These are phyloP conservation scores for Numida meleagris DNA, from an alignment of 2,113 vertebrate species.

Conservation along the genomic window DNA sequence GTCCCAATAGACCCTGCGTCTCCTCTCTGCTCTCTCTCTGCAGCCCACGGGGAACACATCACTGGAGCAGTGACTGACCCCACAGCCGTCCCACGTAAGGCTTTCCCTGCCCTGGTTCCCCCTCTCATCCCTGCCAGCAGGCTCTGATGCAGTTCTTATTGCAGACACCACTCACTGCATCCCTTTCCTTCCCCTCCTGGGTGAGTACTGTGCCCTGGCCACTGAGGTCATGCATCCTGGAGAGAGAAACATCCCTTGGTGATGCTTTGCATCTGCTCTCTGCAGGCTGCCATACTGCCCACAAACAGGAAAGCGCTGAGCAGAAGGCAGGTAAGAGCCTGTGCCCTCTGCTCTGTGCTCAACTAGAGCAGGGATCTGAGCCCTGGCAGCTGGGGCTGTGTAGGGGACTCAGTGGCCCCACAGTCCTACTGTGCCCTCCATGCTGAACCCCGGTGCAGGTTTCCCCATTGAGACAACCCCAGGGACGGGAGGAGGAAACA, in stretches of 20 bases:
- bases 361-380: background rate
- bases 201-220: background rate
- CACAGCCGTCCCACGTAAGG: background rate
- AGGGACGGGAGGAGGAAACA: background rate
- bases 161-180: background rate
- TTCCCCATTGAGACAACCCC: background rate
- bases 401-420: background rate
- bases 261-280: background rate
- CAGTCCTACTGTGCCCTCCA: background rate
- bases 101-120: background rate
- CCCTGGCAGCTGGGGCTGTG: background rate
- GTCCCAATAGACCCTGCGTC: rapidly evolving
- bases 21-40: constrained; percentile 31
- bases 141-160: background rate
- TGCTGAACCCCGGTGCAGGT: background rate
- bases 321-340: background rate
- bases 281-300: background rate
- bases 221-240: rapidly evolving
- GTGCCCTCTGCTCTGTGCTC: background rate
- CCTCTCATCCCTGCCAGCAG: background rate
- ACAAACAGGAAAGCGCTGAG: background rate
- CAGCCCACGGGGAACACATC: background rate
- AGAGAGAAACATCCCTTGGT: background rate
- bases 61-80: background rate
- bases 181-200: background rate